Evolutionary conservation across 1,140 invertebrate genomes (phyloP), one percentile per base, ranked within the genome.

Genomic region (Copidosoma floridanum): DNA sequence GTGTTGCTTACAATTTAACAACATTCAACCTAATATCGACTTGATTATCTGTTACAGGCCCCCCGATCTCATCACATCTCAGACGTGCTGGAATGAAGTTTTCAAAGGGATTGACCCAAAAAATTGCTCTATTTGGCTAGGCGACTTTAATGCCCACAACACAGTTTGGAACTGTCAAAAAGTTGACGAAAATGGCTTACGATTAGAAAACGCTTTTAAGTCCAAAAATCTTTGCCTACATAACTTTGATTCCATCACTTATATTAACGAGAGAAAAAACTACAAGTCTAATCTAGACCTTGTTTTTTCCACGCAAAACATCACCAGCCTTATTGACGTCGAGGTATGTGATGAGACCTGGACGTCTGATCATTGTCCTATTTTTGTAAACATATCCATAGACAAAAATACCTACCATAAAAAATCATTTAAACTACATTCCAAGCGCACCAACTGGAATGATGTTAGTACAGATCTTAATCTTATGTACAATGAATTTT

Each of bases 281-380:
- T 40, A 24, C 29, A 26, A 40, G 51, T 38, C 46, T 10, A 58
- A 58, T 29, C n/a, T 58, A 18, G 56, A 58, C 38, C 27, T 50
- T 2, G n/a, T 58, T 41, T 26, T 58, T 16, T 24, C 47, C 18
- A 38, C 53, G 4, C 1, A 23, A 18, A 11, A 16, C n/a, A 21
- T 20, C 2, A 21, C 26, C 2, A 29, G 37, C n/a, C 52, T 29
- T 24, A 50, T 50, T 2, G 20, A 40, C 29, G 4, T 51, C 32
- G n/a, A 18, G 23, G 16, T 48, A 8, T 38, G 38, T 10, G 59
- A 63, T 46, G 38, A 55, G 14, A 38, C 43, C 48, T 41, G 46
- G 56, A 35, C 29, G 26, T 50, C 47, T 8, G 55, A 57, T 35
- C 55, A 57, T 21, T 48, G 29, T 23, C 43, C 55, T 6, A 35